Percentiles rank a stretch among this genome's conserved stretches.
Conservation (phyloP, 2,797 vertebrate genomes). For the Aselliscus stoliczkanus region DNA sequence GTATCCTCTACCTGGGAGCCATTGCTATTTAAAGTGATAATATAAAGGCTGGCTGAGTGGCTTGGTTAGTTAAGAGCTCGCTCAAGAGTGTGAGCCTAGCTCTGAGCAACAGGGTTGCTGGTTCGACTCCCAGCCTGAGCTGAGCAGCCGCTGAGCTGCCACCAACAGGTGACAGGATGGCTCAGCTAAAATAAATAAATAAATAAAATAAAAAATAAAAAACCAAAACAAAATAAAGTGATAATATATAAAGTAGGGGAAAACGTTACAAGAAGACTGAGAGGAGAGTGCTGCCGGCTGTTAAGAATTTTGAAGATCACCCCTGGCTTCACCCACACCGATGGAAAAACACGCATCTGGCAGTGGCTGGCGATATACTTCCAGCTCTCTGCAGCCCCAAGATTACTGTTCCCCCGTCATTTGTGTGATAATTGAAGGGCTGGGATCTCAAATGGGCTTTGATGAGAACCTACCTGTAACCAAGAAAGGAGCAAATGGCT, state of each 20-base stretch:
- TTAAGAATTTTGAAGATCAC: background rate
- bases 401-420: background rate
- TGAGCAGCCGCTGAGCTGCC: too few species aligned
- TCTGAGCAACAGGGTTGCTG: too few species aligned
- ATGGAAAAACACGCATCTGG: background rate
- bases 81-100: too few species aligned
- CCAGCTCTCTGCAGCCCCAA: background rate
- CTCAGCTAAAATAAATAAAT: too few species aligned
- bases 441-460: background rate
- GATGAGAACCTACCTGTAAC: background rate
- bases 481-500: background rate
- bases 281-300: background rate
- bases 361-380: background rate
- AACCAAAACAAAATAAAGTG: too few species aligned
- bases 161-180: too few species aligned
- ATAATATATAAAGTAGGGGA: accelerated
- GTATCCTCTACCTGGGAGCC: background rate
- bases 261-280: background rate
- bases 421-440: background rate
- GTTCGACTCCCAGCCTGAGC: too few species aligned
- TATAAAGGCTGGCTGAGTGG: too few species aligned
- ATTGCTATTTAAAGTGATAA: background rate
- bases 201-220: too few species aligned
- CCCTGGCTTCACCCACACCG: background rate
- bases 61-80: too few species aligned